phyloP scores from a whole-genome alignment of 2,797 vertebrate species.

The Mormyrops boulengeri region DNA sequence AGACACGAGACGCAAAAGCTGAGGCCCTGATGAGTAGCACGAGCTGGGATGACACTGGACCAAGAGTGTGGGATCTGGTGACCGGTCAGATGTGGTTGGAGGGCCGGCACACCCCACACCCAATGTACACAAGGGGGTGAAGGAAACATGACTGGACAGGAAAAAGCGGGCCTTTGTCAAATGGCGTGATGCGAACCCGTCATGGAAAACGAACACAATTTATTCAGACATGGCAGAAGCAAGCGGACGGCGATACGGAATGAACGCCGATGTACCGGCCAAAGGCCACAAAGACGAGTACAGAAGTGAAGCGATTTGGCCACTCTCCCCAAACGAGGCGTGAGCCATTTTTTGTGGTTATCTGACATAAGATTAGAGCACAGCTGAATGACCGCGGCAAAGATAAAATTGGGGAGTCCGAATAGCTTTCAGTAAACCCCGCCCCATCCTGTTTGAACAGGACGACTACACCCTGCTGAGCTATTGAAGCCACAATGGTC shows the following conservation, averaged over 20 bases:
- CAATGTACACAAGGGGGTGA: neutral
- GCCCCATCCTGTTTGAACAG: slow-evolving; percentile 6
- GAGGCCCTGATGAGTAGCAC: neutral
- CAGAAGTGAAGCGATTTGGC: neutral
- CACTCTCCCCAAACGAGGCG: neutral
- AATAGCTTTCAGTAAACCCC: neutral
- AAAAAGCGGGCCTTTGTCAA: neutral
- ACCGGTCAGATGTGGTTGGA: neutral
- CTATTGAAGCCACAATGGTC: neutral
- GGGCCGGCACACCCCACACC: neutral
- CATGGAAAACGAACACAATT: neutral
- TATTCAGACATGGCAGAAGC: neutral
- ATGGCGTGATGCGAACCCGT: neutral
- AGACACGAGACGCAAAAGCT: neutral
- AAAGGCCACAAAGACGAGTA: neutral
- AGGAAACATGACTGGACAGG: neutral
- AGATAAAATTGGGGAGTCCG: slow-evolving; percentile 6
- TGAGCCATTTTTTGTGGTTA: neutral
- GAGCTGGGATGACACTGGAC: neutral
- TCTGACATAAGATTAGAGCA: neutral
- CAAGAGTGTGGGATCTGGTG: neutral
- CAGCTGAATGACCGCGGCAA: neutral
- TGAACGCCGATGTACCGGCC: neutral
- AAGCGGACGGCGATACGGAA: neutral
- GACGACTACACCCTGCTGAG: neutral